Evolutionary conservation across 1,140 invertebrate species (phyloP).

Genomic region (Lasaia peninsularis): DNA sequence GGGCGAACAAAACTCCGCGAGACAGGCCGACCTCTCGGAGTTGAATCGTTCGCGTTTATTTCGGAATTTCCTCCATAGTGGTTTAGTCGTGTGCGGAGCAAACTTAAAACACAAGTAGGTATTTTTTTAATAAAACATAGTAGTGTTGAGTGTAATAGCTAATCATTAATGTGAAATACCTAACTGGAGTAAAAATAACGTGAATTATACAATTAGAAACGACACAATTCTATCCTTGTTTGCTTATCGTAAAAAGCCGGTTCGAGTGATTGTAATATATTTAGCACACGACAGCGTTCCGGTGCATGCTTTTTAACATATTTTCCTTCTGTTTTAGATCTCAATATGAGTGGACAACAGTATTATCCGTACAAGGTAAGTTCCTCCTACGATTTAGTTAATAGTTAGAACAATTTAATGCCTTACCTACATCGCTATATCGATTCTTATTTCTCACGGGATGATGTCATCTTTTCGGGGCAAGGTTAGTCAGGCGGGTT

Average conservation of each 20-base stretch:
- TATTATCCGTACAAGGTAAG: conserved; percentile 78
- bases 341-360: conserved; percentile 73
- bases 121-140: conserved; percentile 23
- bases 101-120: conserved; percentile 58
- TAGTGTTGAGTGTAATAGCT: not conserved
- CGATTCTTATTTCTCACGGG: conserved; percentile 43
- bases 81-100: conserved; percentile 54
- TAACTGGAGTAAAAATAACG: conserved; percentile 14
- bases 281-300: conserved; percentile 36
- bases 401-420: conserved; percentile 23
- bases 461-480: conserved; percentile 70
- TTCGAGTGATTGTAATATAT: conserved; percentile 56
- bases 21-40: conserved; percentile 40
- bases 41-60: conserved; percentile 49
- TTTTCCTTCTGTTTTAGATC: conserved; percentile 51
- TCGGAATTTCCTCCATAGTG: conserved; percentile 48
- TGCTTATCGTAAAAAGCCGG: conserved; percentile 60
- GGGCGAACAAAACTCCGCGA: conserved; percentile 55
- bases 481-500: conserved; percentile 41
- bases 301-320: conserved; percentile 38
- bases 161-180: not conserved
- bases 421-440: conserved; percentile 40
- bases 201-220: conserved; percentile 18
- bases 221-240: conserved; percentile 35
- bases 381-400: conserved; percentile 47